Base-by-base conservation (phyloP, 1,140 invertebrate genomes). In the Caenorhabditis tropicalis region DNA sequence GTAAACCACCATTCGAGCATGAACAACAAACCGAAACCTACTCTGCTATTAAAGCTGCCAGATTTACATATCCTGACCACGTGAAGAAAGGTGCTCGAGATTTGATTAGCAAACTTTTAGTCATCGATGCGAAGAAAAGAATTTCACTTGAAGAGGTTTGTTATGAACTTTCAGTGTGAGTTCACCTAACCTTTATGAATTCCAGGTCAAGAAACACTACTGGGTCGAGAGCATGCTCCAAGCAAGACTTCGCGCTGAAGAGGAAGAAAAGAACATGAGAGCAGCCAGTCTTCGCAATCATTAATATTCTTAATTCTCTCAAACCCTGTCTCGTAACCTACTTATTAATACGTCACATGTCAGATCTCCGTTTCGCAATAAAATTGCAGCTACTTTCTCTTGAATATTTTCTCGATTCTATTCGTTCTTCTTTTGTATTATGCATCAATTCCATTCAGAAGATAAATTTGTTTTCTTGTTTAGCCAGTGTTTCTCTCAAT, bases 41-140 rank as follows among this genome's bases (percentile, higher is more conserved):
- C 91, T 92, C 92, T 81, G 94, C 94, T 88, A 98, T 98, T 65
- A 94, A 94, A 58, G 94, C 94, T 92, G 95, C 94, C 16, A 36
- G 94, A 95, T 82, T 65, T 21, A 24, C 31, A 16, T 85, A 74
- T 46, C 84, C 84, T 1, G 31, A 39, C 10, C 53, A 74, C 29
- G 85, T 86, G 48, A 86, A 48, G 31, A 39, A 46, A 31, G 85
- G 82, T 19, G 81, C 85, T 39, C 60, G 82, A 19, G 82, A 86
- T 46, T 27, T 86, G 10, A 86, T 86, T 33, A 19, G 29, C 19
- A 79, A 56, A 27, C n/a, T 86, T 6, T 81, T 86, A 19, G 48
- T 80, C 12, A n/a, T 70, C 15, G 49, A 80, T 46, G 82, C 85
- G 24, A 43, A 33, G 21, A 39, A 65, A 0, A 29, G 85, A 39